Conservation (phyloP, 2,888 invertebrate species). For the Stratiomys singularior region DNA sequence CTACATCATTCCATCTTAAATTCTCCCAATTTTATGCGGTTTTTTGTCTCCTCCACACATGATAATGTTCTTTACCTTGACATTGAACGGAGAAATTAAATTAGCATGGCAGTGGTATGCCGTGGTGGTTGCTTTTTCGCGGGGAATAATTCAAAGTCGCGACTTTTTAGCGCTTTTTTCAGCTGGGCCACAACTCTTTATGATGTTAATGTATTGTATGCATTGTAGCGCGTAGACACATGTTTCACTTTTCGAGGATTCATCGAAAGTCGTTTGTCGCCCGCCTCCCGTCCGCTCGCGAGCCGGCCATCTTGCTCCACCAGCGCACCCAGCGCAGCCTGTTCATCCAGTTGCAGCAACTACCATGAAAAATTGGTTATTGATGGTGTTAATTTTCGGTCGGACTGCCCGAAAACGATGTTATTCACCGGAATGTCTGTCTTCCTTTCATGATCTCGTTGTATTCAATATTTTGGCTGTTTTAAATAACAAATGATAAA, state of each 20-base stretch:
- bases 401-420: neutral
- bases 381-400: neutral
- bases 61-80: constrained; percentile 6
- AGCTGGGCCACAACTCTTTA: neutral
- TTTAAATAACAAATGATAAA: neutral
- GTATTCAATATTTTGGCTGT: constrained; percentile 3
- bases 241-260: constrained; percentile 21
- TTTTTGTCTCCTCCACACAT: constrained; percentile 3
- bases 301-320: no score
- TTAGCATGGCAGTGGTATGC: constrained; percentile 21
- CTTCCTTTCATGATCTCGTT: neutral
- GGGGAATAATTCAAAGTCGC: constrained; percentile 4
- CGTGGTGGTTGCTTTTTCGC: neutral
- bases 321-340: no score
- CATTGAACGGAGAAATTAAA: constrained; percentile 39
- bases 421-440: neutral
- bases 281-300: no score
- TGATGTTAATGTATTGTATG: constrained; percentile 12
- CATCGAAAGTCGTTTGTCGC: constrained; percentile 13
- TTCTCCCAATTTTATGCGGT: neutral
- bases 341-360: neutral
- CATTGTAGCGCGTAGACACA: neutral
- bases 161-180: constrained; percentile 18
- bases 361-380: constrained; percentile 3
- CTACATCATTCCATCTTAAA: no score